Conservation (phyloP, 2,113 vertebrate species). For the Dendrocopos noguchii region DNA sequence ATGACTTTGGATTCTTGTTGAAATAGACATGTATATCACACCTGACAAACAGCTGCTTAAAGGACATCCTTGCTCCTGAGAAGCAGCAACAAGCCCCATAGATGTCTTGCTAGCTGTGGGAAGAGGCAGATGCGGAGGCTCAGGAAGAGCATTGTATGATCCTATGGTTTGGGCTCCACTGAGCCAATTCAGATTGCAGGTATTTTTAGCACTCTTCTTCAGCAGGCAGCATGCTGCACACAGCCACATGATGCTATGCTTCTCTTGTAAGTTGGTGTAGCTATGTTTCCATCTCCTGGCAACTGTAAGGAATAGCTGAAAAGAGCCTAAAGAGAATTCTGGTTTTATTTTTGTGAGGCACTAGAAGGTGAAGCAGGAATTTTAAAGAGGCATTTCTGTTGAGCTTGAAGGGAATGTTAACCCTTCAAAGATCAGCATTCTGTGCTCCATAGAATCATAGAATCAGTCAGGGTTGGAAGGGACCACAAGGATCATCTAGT, state of each 20-base stretch:
- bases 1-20: not conserved
- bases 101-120: not conserved
- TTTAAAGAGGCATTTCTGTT: not conserved
- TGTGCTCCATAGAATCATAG: not conserved
- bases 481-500: too few relatives aligned
- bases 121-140: not conserved
- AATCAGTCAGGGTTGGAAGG: too few relatives aligned
- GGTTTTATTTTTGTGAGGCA: not conserved
- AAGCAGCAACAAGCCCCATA: not conserved
- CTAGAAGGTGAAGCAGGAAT: not conserved
- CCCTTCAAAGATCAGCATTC: not conserved
- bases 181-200: not conserved
- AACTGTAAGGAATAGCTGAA: slow-evolving; percentile 7
- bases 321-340: not conserved
- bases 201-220: slow-evolving; percentile 22
- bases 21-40: not conserved
- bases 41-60: slow-evolving; percentile 11
- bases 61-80: not conserved
- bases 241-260: not conserved
- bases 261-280: not conserved
- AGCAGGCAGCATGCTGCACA: not conserved
- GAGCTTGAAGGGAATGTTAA: not conserved
- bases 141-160: not conserved
- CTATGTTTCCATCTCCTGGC: slow-evolving; percentile 64
- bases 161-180: not conserved